phyloP scores from a whole-genome alignment of 2,797 vertebrate species.

The Darevskia nairensis region DNA sequence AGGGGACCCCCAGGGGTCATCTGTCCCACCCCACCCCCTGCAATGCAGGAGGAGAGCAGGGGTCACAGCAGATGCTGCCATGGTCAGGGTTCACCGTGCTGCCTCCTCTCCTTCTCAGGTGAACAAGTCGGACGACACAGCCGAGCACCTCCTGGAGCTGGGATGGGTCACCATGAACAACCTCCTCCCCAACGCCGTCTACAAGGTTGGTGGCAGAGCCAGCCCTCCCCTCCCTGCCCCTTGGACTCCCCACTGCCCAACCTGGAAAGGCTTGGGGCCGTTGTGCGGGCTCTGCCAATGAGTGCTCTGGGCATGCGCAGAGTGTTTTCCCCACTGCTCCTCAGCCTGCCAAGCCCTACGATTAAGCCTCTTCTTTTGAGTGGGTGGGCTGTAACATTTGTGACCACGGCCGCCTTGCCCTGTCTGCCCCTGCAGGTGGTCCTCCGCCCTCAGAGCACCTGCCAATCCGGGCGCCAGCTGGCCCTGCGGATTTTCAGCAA shows the following conservation, averaged over 20 bases:
- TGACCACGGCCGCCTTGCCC: fast-evolving
- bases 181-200: conserved; percentile 93
- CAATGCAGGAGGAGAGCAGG: no score
- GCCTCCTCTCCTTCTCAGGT: conserved; percentile 77
- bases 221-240: no score
- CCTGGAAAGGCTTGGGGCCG: no score
- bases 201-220: conserved; percentile 84
- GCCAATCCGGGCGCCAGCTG: conserved; percentile 94
- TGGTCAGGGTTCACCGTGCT: background rate
- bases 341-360: no score
- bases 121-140: conserved; percentile 98
- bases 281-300: background rate
- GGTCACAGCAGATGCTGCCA: fast-evolving
- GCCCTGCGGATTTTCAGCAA: conserved; percentile 98
- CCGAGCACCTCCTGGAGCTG: conserved; percentile 95
- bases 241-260: background rate
- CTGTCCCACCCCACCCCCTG: no score
- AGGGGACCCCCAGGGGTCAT: background rate
- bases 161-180: conserved; percentile 99
- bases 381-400: background rate
- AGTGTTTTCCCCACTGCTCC: background rate
- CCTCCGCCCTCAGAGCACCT: conserved; percentile 92
- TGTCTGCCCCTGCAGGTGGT: conserved; percentile 85
- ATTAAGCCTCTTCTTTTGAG: background rate
- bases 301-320: background rate